Evolutionary conservation across 2,888 invertebrate genomes (phyloP).

Genomic region (Tetanocera ferruginea): DNA sequence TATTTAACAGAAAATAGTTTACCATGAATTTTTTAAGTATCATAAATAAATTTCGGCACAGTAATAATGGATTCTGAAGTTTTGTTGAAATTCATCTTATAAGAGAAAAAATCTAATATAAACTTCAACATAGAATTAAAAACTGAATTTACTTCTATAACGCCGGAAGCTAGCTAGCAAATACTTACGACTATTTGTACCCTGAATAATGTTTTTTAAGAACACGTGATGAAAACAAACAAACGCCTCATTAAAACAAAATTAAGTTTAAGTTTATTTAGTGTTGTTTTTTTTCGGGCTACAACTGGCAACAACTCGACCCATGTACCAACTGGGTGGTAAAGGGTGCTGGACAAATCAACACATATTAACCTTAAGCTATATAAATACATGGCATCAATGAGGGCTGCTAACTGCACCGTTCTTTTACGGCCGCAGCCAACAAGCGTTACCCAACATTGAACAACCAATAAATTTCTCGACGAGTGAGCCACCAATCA

Average conservation of each 20-base stretch:
- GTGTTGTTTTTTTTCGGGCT: constrained; percentile 58
- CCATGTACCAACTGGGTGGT: background rate
- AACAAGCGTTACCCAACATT: constrained; percentile 10
- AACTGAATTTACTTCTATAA: too few relatives aligned
- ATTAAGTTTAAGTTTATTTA: constrained; percentile 68
- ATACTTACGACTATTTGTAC: too few relatives aligned
- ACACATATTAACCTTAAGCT: constrained; percentile 26
- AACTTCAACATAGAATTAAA: too few relatives aligned
- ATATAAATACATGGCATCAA: background rate
- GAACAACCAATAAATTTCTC: constrained; percentile 12
- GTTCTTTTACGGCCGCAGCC: background rate
- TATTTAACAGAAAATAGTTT: too few relatives aligned
- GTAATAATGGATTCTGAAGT: too few relatives aligned
- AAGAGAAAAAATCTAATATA: too few relatives aligned
- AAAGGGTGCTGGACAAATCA: background rate
- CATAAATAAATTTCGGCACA: too few relatives aligned
- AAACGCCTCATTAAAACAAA: constrained; percentile 66
- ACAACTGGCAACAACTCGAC: constrained; percentile 40
- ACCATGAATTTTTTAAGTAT: too few relatives aligned
- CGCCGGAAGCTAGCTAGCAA: too few relatives aligned
- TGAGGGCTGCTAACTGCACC: background rate
- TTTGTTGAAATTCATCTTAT: too few relatives aligned
- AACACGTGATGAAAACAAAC: constrained; percentile 48
- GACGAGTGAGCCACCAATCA: background rate
- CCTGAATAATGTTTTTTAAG: too few relatives aligned